Percentiles rank a stretch among this genome's conserved stretches.
phyloP scores from a whole-genome alignment of 1,140 invertebrate species.

The Anastrepha ludens region DNA sequence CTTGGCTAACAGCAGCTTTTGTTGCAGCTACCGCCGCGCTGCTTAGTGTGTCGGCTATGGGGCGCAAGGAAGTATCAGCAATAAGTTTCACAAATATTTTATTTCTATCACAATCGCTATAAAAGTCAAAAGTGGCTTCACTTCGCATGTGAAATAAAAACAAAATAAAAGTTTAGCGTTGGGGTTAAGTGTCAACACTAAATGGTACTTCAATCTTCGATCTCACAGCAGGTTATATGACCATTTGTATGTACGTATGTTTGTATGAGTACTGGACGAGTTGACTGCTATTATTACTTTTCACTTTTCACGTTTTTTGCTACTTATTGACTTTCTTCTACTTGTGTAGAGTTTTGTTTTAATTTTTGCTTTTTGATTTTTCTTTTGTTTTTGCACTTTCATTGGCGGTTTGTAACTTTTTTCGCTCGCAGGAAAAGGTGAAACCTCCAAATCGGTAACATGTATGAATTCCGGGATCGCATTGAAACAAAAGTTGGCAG shows the following conservation, averaged over 20 bases:
- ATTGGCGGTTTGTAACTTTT: conserved; percentile 27
- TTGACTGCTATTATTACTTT: conserved; percentile 26
- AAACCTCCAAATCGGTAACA: conserved; percentile 6
- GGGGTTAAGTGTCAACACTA: conserved; percentile 26
- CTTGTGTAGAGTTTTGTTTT: background rate
- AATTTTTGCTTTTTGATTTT: background rate
- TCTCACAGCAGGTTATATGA: background rate
- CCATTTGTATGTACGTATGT: too few species aligned
- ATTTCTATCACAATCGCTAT: background rate
- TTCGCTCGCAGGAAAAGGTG: conserved; percentile 39
- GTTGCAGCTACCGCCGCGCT: background rate
- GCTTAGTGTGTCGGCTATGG: conserved; percentile 3
- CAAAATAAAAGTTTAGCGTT: background rate
- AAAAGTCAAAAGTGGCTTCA: background rate
- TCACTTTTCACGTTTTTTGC: conserved; percentile 38
- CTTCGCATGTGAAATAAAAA: background rate
- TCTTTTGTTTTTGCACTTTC: conserved; percentile 33
- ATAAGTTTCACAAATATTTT: conserved; percentile 6
- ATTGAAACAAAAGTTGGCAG: background rate
- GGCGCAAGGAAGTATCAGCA: background rate
- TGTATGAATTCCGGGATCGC: conserved; percentile 35
- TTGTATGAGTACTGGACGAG: too few species aligned
- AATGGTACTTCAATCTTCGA: background rate
- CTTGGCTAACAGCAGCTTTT: background rate
- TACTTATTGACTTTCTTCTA: conserved; percentile 42